Evolutionary conservation across 2,797 vertebrate genomes (phyloP), one percentile per base, ranked within the genome.

Genomic region (Argya squamiceps): DNA sequence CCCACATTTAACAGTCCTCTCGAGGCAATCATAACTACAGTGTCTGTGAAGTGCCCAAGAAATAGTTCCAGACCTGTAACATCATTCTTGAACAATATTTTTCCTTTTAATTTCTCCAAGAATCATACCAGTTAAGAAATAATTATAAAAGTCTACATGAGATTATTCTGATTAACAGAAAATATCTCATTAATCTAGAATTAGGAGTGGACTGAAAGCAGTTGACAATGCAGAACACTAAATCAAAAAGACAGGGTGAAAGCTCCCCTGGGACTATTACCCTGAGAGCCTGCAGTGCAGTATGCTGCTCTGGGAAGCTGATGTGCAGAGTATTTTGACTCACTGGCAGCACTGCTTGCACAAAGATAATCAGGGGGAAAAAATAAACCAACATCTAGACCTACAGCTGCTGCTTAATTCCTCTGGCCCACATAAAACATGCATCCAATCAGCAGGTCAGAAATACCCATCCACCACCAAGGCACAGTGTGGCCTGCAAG

Each of bases 321-420:
- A 67, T 32, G 47, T 23, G 41, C 84, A 56, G 49, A 47, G 29
- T 32, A 29, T 80, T 89, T 71, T 41, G 70, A 49, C 76, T 94
- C 60, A 19, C 41, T 88, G 84, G 62, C 56, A 90, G 84, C 36
- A 39, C 32, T 84, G 60, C 70, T 46, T 60, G 49, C 50, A 93
- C 43, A 71, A 69, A 86, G 58, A 94, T 96, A 91, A 95, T 93
- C 82, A 18, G 65, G 77, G 58, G 6, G 1, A 83, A 67, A 44
- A 92, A 88, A 87, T 62, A 87, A 93, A 56, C 53, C 78, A 82
- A 30, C 83, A 89, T 87, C 17, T 82, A 93, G 71, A 67, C 47
- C 50, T 95, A 75, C 93, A 96, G 92, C 95, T 97, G 92, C 92
- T 97, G 80, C 85, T 89, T 96, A 97, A 96, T 97, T 95, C 93